Base-by-base conservation (phyloP, 1,140 invertebrate species). In the Rhagoletis zephyria region DNA sequence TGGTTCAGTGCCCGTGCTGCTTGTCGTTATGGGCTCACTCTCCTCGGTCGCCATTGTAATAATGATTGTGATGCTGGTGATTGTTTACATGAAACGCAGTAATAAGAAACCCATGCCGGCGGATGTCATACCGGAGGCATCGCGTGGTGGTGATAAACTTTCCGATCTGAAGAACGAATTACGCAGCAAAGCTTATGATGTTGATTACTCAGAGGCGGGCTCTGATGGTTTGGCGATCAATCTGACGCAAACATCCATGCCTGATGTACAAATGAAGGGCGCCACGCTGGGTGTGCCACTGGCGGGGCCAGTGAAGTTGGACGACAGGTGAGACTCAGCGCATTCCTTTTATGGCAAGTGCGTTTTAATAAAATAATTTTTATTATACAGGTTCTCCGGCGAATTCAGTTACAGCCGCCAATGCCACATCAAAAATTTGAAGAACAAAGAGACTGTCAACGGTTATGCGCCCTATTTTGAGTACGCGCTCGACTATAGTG, bases 381-480 rank as follows among this genome's bases (percentile, higher is more conserved):
- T 30, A 30, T 12, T 7, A 59, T 30, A 3, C 74, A 81, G 74
- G 30, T 81, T 81, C 30, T 81, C 74, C n/a, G 74, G 74, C 9
- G 74, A 81, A 0, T 81, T 81, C n/a, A 81, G 16, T 16, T 92
- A 91, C 61, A 91, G 89, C 51, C 90, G 90, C 3, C 90, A 90
- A 88, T 91, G 89, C 14, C 90, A 91, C 61, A 88, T 90, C 7
- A 92, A 92, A 88, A 92, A 91, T 61, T 61, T 90, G 5, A 91
- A 91, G 88, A 92, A 91, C 87, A 91, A 92, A 89, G 96, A 96
- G 91, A 97, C 97, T 92, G 96, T 96, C 93, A 97, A 97, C 89
- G 97, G 97, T 42, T 98, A 97, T 93, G 96, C 97, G 59, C 96
- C 97, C 14, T 97, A 97, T 93, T 96, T 97, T 63, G 97, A 98